A percentile compares a stretch with the other conserved stretches of the same genome.
Evolutionary conservation across 2,888 invertebrate species (phyloP).

Genomic region (Agrochola circellaris): DNA sequence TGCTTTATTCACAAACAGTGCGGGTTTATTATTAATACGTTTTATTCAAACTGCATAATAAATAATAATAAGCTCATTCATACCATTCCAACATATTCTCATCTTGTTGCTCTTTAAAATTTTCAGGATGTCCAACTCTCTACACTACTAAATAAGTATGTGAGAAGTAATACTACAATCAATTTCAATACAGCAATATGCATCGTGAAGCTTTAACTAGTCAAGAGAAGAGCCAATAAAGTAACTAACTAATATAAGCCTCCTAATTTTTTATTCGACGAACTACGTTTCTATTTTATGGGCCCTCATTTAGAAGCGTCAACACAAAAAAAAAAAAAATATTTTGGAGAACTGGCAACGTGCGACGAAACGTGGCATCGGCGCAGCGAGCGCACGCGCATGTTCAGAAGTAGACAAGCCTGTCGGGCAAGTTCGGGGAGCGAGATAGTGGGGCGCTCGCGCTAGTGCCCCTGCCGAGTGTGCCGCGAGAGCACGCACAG

Average conservation of each 20-base stretch:
- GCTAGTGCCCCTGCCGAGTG: slow-evolving; percentile 85
- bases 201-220: slow-evolving; percentile 19
- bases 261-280: slow-evolving; percentile 73
- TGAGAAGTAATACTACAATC: neutral
- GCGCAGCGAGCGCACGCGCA: slow-evolving; percentile 89
- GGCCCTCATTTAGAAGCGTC: slow-evolving; percentile 87
- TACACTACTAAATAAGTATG: neutral
- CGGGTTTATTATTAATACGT: slow-evolving; percentile 8
- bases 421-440: slow-evolving; percentile 83
- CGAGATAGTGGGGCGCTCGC: slow-evolving; percentile 79
- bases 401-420: slow-evolving; percentile 82
- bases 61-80: neutral
- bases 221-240: slow-evolving; percentile 33
- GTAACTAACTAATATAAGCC: slow-evolving; percentile 59
- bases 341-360: slow-evolving; percentile 82
- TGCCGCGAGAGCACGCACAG: slow-evolving; percentile 79
- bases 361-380: slow-evolving; percentile 84
- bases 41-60: slow-evolving; percentile 4
- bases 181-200: slow-evolving; percentile 16
- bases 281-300: slow-evolving; percentile 86
- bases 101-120: no score
- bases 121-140: neutral
- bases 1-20: neutral
- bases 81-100: slow-evolving; percentile 1
- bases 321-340: slow-evolving; percentile 86